Evolutionary conservation across 2,113 vertebrate genomes (phyloP).

Genomic region (Nettapus auritus): DNA sequence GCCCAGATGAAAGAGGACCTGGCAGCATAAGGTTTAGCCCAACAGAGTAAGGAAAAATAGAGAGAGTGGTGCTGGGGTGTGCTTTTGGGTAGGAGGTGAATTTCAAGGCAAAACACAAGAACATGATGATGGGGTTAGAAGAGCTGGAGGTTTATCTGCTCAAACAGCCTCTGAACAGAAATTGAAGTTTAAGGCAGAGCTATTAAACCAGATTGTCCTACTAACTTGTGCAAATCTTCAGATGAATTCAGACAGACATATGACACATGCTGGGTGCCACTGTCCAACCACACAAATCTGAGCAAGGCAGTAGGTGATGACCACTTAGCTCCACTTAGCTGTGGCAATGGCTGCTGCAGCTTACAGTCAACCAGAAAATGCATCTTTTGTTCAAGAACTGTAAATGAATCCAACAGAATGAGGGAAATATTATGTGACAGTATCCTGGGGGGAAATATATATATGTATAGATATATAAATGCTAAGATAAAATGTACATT

Average conservation of each 20-base stretch:
- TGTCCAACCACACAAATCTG: not conserved
- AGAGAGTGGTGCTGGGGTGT: fast-evolving
- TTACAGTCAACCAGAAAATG: not conserved
- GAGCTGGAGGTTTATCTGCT: not conserved
- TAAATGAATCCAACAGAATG: not conserved
- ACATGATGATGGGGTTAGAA: not conserved
- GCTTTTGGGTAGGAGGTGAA: not conserved
- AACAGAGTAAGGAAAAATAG: not conserved
- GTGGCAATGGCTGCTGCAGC: not conserved
- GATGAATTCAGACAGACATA: not conserved
- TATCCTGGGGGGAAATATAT: not conserved
- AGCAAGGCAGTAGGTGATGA: not conserved
- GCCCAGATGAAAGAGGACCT: not conserved
- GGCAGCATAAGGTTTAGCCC: not conserved
- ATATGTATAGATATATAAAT: not conserved
- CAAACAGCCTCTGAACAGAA: not conserved
- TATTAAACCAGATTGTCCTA: not conserved
- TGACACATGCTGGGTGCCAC: not conserved
- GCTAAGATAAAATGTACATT: not conserved
- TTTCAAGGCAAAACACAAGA: not conserved
- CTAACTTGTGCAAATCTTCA: not conserved
- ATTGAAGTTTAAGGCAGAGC: fast-evolving
- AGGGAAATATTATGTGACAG: not conserved
- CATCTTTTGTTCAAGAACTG: not conserved
- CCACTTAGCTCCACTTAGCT: no score